phyloP scores from a whole-genome alignment of 2,888 invertebrate genomes.

The Cecidostiba fungosa region DNA sequence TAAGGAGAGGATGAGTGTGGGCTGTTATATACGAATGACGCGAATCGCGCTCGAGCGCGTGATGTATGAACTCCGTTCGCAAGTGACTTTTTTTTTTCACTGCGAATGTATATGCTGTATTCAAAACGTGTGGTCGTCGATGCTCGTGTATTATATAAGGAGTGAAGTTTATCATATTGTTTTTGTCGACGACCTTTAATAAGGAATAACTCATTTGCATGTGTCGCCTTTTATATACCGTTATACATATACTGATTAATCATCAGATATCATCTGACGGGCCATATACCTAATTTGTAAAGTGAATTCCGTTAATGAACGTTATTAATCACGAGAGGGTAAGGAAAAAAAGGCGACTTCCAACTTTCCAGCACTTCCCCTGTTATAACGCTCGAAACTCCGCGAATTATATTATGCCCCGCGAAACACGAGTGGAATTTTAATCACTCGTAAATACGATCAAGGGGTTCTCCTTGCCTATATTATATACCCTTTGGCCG shows the following conservation, averaged over 20 bases:
- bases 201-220: background rate
- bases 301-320: background rate
- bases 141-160: background rate
- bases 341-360: background rate
- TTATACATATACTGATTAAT: background rate
- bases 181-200: background rate
- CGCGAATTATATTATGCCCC: conserved; percentile 22
- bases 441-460: conserved; percentile 61
- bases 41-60: conserved; percentile 10
- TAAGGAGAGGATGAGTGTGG: background rate
- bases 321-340: background rate
- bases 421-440: conserved; percentile 54
- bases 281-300: background rate
- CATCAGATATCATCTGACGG: background rate
- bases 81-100: background rate
- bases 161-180: conserved; percentile 7
- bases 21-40: background rate
- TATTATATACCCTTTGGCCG: background rate
- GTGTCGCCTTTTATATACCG: background rate
- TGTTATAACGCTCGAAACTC: background rate
- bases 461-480: background rate
- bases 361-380: background rate
- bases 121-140: conserved; percentile 3
- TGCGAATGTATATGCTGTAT: background rate
- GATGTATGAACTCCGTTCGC: conserved; percentile 33